Conservation (phyloP, 2,888 invertebrate genomes). For the Caenorhabditis zanzibari region DNA sequence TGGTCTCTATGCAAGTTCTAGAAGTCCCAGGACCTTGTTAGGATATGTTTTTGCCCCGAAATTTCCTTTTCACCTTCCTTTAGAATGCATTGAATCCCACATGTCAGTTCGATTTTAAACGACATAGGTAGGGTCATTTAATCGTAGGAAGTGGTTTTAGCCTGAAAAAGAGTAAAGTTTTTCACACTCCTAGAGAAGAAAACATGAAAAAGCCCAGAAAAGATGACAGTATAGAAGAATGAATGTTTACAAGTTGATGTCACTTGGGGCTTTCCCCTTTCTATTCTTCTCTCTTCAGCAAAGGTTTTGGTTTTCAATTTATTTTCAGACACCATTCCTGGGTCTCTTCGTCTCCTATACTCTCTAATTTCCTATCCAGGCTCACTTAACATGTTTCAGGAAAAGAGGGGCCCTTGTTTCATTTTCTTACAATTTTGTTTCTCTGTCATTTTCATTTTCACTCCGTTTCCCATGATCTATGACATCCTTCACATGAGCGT, state of each 20-base stretch:
- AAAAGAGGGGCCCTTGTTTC: not conserved
- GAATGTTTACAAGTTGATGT: constrained; percentile 63
- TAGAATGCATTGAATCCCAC: constrained; percentile 1
- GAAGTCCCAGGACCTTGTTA: too few relatives aligned
- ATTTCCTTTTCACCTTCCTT: not conserved
- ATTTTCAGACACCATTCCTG: constrained; percentile 39
- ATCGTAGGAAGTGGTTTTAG: constrained; percentile 24
- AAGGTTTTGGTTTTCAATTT: constrained; percentile 42
- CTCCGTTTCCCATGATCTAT: constrained; percentile 37
- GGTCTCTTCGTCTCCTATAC: constrained; percentile 26
- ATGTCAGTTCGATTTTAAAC: constrained; percentile 10
- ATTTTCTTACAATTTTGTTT: constrained; percentile 11
- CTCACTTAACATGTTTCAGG: constrained; percentile 39
- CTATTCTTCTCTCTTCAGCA: constrained; percentile 6
- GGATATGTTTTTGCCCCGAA: not conserved
- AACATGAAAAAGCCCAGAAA: constrained; percentile 20
- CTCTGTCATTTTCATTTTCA: not conserved
- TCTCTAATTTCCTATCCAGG: constrained; percentile 12
- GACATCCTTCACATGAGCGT: constrained; percentile 38
- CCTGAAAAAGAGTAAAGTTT: not conserved
- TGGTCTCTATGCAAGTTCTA: not conserved
- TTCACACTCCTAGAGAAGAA: not conserved
- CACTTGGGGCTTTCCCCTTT: constrained; percentile 33
- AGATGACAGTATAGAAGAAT: constrained; percentile 39
- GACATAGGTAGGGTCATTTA: constrained; percentile 39